Evolutionary conservation across 2,797 vertebrate species (phyloP), one percentile per base, ranked within the genome.

Genomic region (Sebastes melanostomus): DNA sequence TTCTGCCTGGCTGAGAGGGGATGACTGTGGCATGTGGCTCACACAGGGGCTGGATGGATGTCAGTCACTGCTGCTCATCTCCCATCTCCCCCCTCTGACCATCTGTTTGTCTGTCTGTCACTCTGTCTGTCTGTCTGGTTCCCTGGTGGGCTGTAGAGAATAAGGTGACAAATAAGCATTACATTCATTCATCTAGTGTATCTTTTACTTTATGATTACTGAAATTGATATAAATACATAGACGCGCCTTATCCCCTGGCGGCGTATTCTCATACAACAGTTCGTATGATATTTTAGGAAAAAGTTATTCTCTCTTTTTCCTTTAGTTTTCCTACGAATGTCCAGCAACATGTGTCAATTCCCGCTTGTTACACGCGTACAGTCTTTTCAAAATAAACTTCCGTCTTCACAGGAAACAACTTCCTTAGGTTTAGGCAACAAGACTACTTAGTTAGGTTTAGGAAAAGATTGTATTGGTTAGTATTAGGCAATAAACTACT

Each of bases 11-110:
- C 75, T 80, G 56, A 85, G 75, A 80, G 82, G 82, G 88, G 89
- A 81, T 38, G 81, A 78, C 72, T 87, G 86, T 81, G 92, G 72
- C 91, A 85, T 87, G 86, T 81, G 86, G 90, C 81, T 93, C 65
- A 83, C 59, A 79, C 72, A 74, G 75, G 77, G 32, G 60, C 83
- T 67, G 85, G 87, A 80, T 67, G 75, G 86, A 83, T 83, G 89
- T 91, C 90, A 90, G 87, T 91, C 89, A 82, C 82, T 83, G 82
- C 81, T 86, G 89, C 83, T 90, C 74, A 72, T 93, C 87, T 84
- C 74, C 80, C 56, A 46, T 78, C 68, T 75, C 74, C 6, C 36
- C 20, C 34, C 25, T 78, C 67, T 61, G 36, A 63, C 78, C 52
- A 30, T 62, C 80, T 65, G 77, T 67, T 73, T 69, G 59, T 67